Percentiles rank a stretch among this genome's conserved stretches.
These are phyloP conservation scores for Drosophila miranda DNA, from an alignment of 1,140 invertebrate species.

Conservation along the genomic window DNA sequence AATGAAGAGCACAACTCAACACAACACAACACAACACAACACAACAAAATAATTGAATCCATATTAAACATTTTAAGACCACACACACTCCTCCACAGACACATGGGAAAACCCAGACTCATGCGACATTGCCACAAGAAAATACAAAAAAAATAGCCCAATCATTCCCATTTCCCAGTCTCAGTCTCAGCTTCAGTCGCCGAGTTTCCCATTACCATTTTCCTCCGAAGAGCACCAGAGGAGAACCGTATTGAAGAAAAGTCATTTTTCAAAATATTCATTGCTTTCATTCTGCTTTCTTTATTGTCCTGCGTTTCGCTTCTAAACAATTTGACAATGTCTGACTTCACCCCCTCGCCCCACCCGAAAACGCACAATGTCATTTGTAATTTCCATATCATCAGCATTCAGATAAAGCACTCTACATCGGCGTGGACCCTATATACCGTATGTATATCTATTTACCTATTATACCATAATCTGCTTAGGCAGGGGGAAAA, in stretches of 20 bases:
- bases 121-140: conserved; percentile 50
- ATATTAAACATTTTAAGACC: conserved; percentile 22
- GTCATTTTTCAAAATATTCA: conserved; percentile 38
- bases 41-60: conserved; percentile 36
- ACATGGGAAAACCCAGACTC: conserved; percentile 28
- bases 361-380: conserved; percentile 25
- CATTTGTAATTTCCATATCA: conserved; percentile 49
- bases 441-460: neutral
- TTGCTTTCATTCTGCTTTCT: conserved; percentile 12
- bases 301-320: conserved; percentile 8
- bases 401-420: conserved; percentile 12
- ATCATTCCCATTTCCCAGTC: conserved; percentile 24
- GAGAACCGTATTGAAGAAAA: conserved; percentile 20
- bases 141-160: conserved; percentile 36
- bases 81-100: conserved; percentile 12
- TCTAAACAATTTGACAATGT: conserved; percentile 41
- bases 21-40: conserved; percentile 7
- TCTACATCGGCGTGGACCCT: no score
- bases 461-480: neutral
- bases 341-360: neutral
- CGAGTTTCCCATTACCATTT: no score
- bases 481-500: neutral
- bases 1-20: neutral
- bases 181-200: no score
- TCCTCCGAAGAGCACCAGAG: no score